Percentiles rank a stretch among this genome's conserved stretches.
Conservation (phyloP, 2,113 vertebrate species). For the Fulica atra region DNA sequence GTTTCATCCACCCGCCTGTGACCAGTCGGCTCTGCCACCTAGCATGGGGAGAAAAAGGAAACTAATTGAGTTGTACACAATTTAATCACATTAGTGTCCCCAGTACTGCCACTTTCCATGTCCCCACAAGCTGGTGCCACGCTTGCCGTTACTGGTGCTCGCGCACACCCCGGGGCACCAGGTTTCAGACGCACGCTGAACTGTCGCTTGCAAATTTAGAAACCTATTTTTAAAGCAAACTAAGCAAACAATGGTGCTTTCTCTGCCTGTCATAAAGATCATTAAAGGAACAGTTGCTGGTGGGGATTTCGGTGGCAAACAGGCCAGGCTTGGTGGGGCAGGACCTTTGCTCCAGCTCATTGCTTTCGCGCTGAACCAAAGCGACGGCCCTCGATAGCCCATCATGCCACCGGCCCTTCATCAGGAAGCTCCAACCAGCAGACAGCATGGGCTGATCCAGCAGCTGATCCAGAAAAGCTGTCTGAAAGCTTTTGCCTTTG, state of each 20-base stretch:
- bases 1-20: not conserved
- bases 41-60: conserved; percentile 20
- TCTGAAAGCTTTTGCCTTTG: not conserved
- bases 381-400: not conserved
- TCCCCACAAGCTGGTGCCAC: not conserved
- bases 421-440: not conserved
- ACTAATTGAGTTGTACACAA: conserved; percentile 18
- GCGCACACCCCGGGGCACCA: not conserved
- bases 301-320: not conserved
- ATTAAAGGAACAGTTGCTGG: conserved; percentile 19
- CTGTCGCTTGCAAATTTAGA: conserved; percentile 42
- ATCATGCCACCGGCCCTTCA: rapidly evolving
- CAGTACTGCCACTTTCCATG: not conserved
- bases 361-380: not conserved
- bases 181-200: not conserved
- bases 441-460: not conserved
- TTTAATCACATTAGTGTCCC: conserved; percentile 11
- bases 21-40: not conserved
- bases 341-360: conserved; percentile 21
- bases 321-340: not conserved
- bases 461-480: not conserved
- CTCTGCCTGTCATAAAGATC: conserved; percentile 21
- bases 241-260: conserved; percentile 28
- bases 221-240: conserved; percentile 54
- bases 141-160: not conserved